Evolutionary conservation across 2,113 vertebrate species (phyloP).

Genomic region (Ahaetulla prasina): DNA sequence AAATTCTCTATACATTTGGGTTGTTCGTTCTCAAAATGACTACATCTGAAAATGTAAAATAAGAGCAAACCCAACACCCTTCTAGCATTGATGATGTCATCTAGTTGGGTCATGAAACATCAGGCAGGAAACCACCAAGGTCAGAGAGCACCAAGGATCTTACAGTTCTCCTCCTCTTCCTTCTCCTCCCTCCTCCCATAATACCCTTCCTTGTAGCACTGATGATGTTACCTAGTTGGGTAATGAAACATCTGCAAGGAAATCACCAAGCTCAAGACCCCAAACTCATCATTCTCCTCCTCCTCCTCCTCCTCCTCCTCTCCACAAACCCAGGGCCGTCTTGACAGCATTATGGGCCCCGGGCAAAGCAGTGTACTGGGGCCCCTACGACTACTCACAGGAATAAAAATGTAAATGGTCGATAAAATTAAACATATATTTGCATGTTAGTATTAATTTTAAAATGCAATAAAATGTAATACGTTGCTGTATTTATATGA

Average conservation of each 20-base stretch:
- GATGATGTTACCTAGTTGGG: not conserved
- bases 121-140: not conserved
- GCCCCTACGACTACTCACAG: too few species aligned
- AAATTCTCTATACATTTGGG: not conserved
- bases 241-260: not conserved
- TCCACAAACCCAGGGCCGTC: too few species aligned
- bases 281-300: not conserved
- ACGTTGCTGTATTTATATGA: too few species aligned
- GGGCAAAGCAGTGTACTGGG: too few species aligned
- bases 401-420: too few species aligned
- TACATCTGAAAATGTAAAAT: not conserved
- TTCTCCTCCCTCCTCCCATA: not conserved
- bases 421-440: too few species aligned
- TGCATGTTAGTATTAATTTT: too few species aligned
- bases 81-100: not conserved
- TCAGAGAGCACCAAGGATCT: not conserved
- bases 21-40: not conserved
- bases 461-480: too few species aligned
- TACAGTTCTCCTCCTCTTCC: not conserved
- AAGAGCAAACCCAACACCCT: not conserved
- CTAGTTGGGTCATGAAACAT: not conserved
- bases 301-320: too few species aligned
- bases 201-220: not conserved
- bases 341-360: too few species aligned
- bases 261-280: not conserved